Percentiles rank a stretch among this genome's conserved stretches.
These are phyloP conservation scores for Philopotamus ludificatus DNA, from an alignment of 1,140 invertebrate genomes.

Conservation along the genomic window DNA sequence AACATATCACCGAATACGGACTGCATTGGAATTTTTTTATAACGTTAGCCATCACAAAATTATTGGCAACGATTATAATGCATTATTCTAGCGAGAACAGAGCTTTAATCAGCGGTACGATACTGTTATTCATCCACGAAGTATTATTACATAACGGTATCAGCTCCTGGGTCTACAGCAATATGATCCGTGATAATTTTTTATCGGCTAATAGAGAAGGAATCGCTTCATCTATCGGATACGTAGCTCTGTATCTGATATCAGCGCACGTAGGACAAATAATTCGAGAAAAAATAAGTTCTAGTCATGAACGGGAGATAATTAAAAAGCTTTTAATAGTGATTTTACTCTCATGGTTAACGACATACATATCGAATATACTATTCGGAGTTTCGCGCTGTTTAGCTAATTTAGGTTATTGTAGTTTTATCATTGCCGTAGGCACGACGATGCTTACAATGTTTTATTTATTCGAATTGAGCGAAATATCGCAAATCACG, in stretches of 20 bases:
- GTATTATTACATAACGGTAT: conserved; percentile 62
- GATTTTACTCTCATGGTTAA: conserved; percentile 50
- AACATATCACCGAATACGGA: conserved; percentile 89
- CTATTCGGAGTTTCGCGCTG: conserved; percentile 64
- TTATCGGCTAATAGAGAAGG: conserved; percentile 88
- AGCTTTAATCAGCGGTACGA: conserved; percentile 54
- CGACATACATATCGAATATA: conserved; percentile 52
- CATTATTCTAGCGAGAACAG: conserved; percentile 51
- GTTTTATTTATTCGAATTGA: conserved; percentile 59
- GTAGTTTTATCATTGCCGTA: conserved; percentile 70
- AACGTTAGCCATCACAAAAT: conserved; percentile 81
- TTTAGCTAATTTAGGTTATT: conserved; percentile 75
- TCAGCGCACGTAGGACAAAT: conserved; percentile 67
- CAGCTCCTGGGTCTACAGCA: conserved; percentile 70
- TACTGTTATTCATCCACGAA: conserved; percentile 69
- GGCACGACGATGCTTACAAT: conserved; percentile 55
- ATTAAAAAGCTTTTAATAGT: conserved; percentile 49
- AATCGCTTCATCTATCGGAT: conserved; percentile 79
- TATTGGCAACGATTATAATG: conserved; percentile 64
- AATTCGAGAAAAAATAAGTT: conserved; percentile 52
- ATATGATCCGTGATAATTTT: conserved; percentile 59
- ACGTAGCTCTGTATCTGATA: conserved; percentile 78
- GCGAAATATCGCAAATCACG: conserved; percentile 19
- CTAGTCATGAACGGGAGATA: conserved; percentile 42
- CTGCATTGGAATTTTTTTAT: conserved; percentile 98